Conservation (phyloP, 2,888 invertebrate genomes). For the Polydrusus tereticollis region DNA sequence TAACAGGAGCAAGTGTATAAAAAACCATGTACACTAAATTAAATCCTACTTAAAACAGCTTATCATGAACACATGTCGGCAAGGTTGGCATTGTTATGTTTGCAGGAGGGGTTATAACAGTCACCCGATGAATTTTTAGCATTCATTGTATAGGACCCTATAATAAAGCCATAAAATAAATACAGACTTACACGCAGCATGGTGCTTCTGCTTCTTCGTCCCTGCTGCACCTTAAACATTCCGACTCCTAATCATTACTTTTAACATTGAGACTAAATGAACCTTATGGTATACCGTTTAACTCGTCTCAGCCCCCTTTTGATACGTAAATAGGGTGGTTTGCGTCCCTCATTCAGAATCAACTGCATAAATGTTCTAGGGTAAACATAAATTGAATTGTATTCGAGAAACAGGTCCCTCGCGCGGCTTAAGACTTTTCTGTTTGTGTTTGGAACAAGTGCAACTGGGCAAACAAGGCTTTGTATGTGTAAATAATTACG, state of each 20-base stretch:
- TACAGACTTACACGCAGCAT: too few relatives aligned
- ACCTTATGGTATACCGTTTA: constrained; percentile 41
- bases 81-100: constrained; percentile 11
- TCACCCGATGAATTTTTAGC: not conserved
- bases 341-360: constrained; percentile 21
- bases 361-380: constrained; percentile 33
- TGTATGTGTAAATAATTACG: not conserved
- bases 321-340: constrained; percentile 36
- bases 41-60: constrained; percentile 38
- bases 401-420: constrained; percentile 65
- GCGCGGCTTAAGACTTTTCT: constrained; percentile 62
- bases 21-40: constrained; percentile 43
- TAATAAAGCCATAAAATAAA: not conserved
- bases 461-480: constrained; percentile 34
- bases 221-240: not conserved
- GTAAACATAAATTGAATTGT: constrained; percentile 57
- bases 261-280: constrained; percentile 10
- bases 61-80: constrained; percentile 46
- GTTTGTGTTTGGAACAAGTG: constrained; percentile 61
- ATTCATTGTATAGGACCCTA: not conserved
- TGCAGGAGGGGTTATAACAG: not conserved
- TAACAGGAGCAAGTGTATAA: constrained; percentile 32
- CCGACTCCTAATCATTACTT: not conserved
- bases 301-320: constrained; percentile 34
- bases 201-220: too few relatives aligned